Percentiles rank a stretch among this genome's conserved stretches.
Evolutionary conservation across 2,113 vertebrate genomes (phyloP).

Genomic region (Catharus minimus): DNA sequence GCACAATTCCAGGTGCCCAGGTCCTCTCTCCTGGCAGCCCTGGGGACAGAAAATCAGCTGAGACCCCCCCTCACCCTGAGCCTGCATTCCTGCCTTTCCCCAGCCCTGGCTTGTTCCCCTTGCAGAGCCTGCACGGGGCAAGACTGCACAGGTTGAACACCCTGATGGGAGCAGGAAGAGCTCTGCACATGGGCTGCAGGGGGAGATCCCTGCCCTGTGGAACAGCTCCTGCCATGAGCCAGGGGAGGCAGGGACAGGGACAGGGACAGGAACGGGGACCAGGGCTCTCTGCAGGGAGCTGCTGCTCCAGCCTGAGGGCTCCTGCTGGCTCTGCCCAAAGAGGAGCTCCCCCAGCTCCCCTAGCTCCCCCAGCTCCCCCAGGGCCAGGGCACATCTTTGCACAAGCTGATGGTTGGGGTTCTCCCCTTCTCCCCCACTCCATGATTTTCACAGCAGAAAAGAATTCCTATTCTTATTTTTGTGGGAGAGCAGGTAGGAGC

Average conservation of each 20-base stretch:
- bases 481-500: not conserved
- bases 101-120: not conserved
- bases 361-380: not conserved
- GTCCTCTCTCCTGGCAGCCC: not conserved
- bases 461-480: not conserved
- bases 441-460: not conserved
- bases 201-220: not conserved
- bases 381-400: not conserved
- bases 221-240: not conserved
- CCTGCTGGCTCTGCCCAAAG: not conserved
- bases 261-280: too few relatives aligned
- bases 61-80: not conserved
- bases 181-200: not conserved
- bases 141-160: not conserved
- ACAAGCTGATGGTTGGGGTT: accelerated
- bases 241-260: accelerated
- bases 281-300: not conserved
- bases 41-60: not conserved
- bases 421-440: not conserved
- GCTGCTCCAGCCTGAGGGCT: not conserved
- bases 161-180: not conserved
- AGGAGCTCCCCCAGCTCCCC: not conserved
- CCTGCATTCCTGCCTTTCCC: not conserved
- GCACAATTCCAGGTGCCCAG: not conserved
- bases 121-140: not conserved